Evolutionary conservation across 2,113 vertebrate genomes (phyloP).

Genomic region (Holacanthus passer): DNA sequence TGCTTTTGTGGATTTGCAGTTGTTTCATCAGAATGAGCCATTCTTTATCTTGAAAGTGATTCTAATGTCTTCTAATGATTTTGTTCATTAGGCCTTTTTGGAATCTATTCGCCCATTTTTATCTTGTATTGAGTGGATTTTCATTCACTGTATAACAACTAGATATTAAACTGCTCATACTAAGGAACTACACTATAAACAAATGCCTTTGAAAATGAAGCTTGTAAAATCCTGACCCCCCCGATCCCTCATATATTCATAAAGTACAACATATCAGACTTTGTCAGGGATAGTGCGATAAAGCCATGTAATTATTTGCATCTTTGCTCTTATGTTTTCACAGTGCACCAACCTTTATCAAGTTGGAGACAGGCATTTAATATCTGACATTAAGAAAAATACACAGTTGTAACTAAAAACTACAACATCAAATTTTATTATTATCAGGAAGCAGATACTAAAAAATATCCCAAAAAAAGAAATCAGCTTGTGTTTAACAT

Average conservation of each 20-base stretch:
- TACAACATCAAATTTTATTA: neutral
- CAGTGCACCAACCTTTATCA: neutral
- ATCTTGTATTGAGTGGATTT: neutral
- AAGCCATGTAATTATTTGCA: neutral
- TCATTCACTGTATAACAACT: neutral
- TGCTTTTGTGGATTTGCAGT: neutral
- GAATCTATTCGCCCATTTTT: neutral
- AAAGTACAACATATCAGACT: neutral
- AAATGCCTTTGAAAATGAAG: neutral
- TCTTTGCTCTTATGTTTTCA: neutral
- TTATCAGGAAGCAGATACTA: neutral
- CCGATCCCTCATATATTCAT: neutral
- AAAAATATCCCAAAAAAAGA: neutral
- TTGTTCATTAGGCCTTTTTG: neutral
- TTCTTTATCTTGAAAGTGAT: slow-evolving; percentile 1
- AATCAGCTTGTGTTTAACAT: neutral
- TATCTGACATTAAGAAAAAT: neutral
- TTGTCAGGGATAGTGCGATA: neutral
- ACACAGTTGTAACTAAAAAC: neutral
- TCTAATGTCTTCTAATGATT: neutral
- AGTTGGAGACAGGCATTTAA: neutral
- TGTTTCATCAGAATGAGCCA: neutral
- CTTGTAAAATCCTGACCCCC: neutral
- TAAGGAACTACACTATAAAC: neutral
- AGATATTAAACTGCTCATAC: neutral